These are phyloP conservation scores for Parelbella ahira DNA, from an alignment of 2,888 invertebrate species.

Conservation along the genomic window DNA sequence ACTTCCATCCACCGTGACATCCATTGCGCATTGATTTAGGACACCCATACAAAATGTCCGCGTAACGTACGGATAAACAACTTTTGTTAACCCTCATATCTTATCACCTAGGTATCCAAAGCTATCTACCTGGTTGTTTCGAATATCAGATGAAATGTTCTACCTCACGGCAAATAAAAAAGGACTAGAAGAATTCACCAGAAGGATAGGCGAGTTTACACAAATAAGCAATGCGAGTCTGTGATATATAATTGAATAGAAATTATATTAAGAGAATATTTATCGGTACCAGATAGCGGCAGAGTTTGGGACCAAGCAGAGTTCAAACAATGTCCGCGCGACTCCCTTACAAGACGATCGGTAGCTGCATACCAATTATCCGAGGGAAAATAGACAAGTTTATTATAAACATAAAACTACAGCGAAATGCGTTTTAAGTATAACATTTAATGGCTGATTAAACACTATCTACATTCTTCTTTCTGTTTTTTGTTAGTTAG, in stretches of 20 bases:
- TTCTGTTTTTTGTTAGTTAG: too few relatives aligned
- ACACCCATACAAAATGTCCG: too few relatives aligned
- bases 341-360: constrained; percentile 45
- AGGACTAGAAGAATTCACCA: constrained; percentile 54
- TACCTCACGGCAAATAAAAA: constrained; percentile 55
- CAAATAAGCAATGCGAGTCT: constrained; percentile 19
- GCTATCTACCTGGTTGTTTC: constrained; percentile 48
- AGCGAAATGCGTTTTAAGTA: too few relatives aligned
- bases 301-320: constrained; percentile 36
- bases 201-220: constrained; percentile 61
- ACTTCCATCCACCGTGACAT: too few relatives aligned
- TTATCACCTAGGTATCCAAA: constrained; percentile 45
- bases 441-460: too few relatives aligned
- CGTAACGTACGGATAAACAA: too few relatives aligned
- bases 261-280: constrained; percentile 12
- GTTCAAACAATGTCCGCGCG: constrained; percentile 49
- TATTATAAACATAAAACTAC: background rate
- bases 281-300: constrained; percentile 43
- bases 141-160: constrained; percentile 50
- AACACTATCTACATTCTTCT: too few relatives aligned
- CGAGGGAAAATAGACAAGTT: constrained; percentile 10
- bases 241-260: background rate
- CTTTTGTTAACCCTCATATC: too few relatives aligned
- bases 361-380: constrained; percentile 28
- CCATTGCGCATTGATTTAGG: too few relatives aligned